Evolutionary conservation across 2,888 invertebrate genomes (phyloP).

Genomic region (Athetis lepigone): DNA sequence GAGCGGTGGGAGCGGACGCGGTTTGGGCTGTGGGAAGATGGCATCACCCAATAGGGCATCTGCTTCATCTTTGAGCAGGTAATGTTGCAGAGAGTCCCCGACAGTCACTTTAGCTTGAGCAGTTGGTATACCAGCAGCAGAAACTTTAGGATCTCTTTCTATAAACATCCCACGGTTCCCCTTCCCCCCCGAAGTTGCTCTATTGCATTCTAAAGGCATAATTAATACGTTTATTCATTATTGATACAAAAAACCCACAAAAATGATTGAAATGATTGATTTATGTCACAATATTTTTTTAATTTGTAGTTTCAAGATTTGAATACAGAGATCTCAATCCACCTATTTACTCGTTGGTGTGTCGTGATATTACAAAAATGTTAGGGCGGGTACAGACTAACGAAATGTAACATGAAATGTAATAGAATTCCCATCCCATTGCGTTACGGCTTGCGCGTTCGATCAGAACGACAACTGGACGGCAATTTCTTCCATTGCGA

Average conservation of each 20-base stretch:
- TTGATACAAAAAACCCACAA: slow-evolving; percentile 4
- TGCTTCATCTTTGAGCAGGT: slow-evolving; percentile 80
- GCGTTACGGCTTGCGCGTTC: no score
- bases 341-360: not conserved
- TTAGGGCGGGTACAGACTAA: no score
- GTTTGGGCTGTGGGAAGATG: slow-evolving; percentile 75
- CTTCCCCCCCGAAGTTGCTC: slow-evolving; percentile 80
- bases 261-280: slow-evolving; percentile 26
- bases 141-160: slow-evolving; percentile 80
- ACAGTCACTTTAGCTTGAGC: slow-evolving; percentile 75
- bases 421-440: no score
- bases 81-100: slow-evolving; percentile 75
- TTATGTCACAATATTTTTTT: slow-evolving; percentile 30
- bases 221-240: slow-evolving; percentile 30
- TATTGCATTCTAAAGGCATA: slow-evolving; percentile 79
- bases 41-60: slow-evolving; percentile 82
- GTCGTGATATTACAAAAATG: no score
- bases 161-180: slow-evolving; percentile 82
- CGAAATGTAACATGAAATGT: no score
- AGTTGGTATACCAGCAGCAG: slow-evolving; percentile 82
- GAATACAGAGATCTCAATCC: not conserved
- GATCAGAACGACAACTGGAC: no score
- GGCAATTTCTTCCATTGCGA: no score
- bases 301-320: not conserved
- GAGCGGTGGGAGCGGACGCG: slow-evolving; percentile 73